phyloP scores from a whole-genome alignment of 2,113 vertebrate genomes.

The Caranx melampygus region DNA sequence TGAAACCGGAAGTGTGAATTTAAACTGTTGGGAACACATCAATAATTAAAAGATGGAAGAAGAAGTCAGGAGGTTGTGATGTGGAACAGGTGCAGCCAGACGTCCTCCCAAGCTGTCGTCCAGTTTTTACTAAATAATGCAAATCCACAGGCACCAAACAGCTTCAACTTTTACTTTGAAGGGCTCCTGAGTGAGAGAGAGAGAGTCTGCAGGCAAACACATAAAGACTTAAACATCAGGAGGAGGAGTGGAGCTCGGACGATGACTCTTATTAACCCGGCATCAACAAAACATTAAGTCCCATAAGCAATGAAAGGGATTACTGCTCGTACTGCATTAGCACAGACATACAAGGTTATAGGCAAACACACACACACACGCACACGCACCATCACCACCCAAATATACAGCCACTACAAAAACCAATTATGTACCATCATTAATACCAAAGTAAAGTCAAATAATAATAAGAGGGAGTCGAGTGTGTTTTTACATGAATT shows the following conservation, averaged over 20 bases:
- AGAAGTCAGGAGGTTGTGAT: constrained; percentile 5
- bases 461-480: too few relatives aligned
- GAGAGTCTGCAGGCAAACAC: constrained; percentile 19
- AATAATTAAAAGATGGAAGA: constrained; percentile 16
- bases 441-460: too few relatives aligned
- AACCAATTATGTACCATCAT: too few relatives aligned
- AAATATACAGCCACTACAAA: too few relatives aligned
- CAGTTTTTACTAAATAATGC: constrained; percentile 66
- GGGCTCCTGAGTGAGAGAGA: constrained; percentile 30
- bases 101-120: constrained; percentile 22
- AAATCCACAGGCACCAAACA: constrained; percentile 57
- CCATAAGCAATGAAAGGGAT: constrained; percentile 12
- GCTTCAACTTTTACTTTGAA: constrained; percentile 51
- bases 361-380: background rate
- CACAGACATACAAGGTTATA: background rate
- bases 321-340: background rate
- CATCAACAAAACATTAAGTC: constrained; percentile 11
- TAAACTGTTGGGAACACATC: background rate
- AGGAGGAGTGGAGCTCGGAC: constrained; percentile 3
- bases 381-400: background rate
- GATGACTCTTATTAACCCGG: constrained; percentile 28
- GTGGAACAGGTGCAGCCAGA: constrained; percentile 8
- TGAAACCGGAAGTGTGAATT: background rate
- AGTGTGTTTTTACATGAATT: too few relatives aligned
- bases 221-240: constrained; percentile 2